Evolutionary conservation across 1,140 invertebrate genomes (phyloP), one percentile per base, ranked within the genome.

Genomic region (Mamestra configurata): DNA sequence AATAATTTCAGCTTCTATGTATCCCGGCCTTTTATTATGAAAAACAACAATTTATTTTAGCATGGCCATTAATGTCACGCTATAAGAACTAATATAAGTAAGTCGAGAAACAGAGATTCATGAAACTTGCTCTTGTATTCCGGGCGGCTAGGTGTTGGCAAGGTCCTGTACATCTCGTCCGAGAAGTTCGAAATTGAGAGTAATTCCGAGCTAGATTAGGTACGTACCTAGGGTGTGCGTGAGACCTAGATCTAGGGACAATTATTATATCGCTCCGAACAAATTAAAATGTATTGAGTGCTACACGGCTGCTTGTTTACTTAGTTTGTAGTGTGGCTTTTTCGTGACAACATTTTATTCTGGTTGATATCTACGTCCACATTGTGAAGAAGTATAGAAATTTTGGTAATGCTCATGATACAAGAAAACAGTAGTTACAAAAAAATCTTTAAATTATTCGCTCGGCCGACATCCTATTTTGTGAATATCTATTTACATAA

Each of bases 241-340:
- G 46, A 71, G 68, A 71, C 68, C 68, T 71, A 71, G 22, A 53
- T 71, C 68, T 53, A n/a, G 43, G 66, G 46, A 51, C 68, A 49
- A 31, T 71, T 71, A 71, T 53, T 71, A 71, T 31, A 20, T 71
- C 43, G 68, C 31, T 35, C 22, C 46, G 46, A 31, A 49, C 46
- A 18, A 53, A 71, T 71, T 49, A 31, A 51, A 71, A 71, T 71
- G 68, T 53, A 71, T 71, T 71, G 24, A 71, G 46, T 31, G 46
- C 18, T 7, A 15, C 46, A 24, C 8, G 68, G 18, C n/a, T 31
- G n/a, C 13, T 57, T 57, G 55, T 27, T 57, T 57, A 15, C n/a
- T 37, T 37, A 40, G 7, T 18, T 37, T 18, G 8, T 20, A 20
- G 59, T 64, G 59, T 8, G 13, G 40, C 1, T 43, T 43, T n/a